Conservation (phyloP, 2,113 vertebrate genomes). For the Python bivittatus region DNA sequence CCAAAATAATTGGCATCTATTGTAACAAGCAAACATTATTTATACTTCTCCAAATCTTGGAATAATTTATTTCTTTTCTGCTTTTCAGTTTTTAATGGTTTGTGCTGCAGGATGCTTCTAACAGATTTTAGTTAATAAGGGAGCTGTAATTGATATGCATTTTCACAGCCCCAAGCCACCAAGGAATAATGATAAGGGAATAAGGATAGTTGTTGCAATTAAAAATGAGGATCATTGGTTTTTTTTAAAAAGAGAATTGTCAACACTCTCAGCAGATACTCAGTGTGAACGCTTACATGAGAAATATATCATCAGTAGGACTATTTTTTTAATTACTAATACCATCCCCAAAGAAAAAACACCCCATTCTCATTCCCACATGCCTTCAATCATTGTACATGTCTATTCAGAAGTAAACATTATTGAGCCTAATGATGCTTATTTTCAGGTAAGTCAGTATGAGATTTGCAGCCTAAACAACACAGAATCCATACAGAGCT, state of each 20-base stretch:
- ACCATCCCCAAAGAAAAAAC: constrained; percentile 21
- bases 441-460: neutral
- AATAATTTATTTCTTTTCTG: constrained; percentile 59
- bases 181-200: constrained; percentile 46
- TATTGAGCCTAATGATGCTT: neutral
- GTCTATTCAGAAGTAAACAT: neutral
- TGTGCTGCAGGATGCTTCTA: constrained; percentile 58
- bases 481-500: neutral
- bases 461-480: neutral
- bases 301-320: constrained; percentile 23
- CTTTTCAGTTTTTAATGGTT: constrained; percentile 58
- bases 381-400: neutral
- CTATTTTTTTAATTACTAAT: constrained; percentile 21
- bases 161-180: constrained; percentile 36
- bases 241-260: neutral
- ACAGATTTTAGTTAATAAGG: constrained; percentile 52
- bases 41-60: constrained; percentile 37
- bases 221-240: constrained; percentile 36
- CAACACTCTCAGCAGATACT: constrained; percentile 38
- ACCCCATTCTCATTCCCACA: neutral
- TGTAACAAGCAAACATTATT: constrained; percentile 50
- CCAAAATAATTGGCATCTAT: constrained; percentile 25
- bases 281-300: constrained; percentile 42
- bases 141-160: constrained; percentile 57
- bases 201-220: constrained; percentile 44